These are phyloP conservation scores for Alca torda DNA, from an alignment of 2,797 vertebrate genomes.

Conservation along the genomic window DNA sequence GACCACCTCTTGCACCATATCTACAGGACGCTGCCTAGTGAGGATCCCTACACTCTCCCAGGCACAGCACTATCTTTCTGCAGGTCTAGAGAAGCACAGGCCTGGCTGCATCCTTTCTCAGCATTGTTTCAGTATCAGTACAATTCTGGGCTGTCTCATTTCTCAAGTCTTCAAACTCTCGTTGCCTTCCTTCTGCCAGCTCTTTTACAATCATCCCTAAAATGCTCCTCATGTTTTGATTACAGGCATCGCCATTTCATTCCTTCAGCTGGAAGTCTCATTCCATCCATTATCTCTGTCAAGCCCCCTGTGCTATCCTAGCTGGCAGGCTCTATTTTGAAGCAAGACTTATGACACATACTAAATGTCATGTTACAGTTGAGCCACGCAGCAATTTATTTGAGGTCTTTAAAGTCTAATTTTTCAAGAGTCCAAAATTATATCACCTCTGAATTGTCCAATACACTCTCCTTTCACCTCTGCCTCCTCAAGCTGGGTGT, in stretches of 20 bases:
- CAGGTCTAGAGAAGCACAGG: background rate
- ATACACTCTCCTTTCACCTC: background rate
- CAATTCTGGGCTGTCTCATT: background rate
- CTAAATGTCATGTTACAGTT: conserved; percentile 7
- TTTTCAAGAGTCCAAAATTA: background rate
- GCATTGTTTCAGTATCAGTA: background rate
- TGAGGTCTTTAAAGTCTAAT: background rate
- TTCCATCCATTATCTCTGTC: conserved; percentile 54
- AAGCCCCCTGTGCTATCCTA: background rate
- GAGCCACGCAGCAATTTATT: background rate
- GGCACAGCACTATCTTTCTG: background rate
- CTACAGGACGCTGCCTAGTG: background rate
- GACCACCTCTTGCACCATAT: no score
- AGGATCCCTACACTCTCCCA: background rate
- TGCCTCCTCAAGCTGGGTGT: background rate
- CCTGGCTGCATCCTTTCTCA: background rate
- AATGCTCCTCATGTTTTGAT: conserved; percentile 47
- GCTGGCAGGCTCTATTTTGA: conserved; percentile 16
- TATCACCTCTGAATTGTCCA: background rate
- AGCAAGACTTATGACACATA: background rate
- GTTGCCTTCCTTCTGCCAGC: background rate
- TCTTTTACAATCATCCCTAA: background rate
- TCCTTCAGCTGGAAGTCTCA: conserved; percentile 48
- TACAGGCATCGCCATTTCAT: conserved; percentile 22
- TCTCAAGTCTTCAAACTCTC: background rate